Evolutionary conservation across 2,797 vertebrate genomes (phyloP).

Genomic region (Mus caroli): DNA sequence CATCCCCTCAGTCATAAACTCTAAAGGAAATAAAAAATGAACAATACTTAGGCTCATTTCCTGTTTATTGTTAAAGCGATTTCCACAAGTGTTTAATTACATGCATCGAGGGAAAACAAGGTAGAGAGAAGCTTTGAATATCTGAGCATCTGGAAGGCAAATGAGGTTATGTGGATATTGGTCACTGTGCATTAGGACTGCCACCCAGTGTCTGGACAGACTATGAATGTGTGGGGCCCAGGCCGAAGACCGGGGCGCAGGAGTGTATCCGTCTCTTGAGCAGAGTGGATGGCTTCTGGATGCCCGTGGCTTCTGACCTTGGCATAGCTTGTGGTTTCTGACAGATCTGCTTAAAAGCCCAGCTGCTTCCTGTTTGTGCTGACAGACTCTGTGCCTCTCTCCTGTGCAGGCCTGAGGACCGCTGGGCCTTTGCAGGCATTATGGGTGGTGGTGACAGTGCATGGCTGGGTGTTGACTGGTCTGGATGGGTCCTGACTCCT

Average conservation of each 20-base stretch:
- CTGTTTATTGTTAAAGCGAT: slow-evolving; percentile 69
- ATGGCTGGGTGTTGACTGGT: fast-evolving
- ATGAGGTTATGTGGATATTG: fast-evolving
- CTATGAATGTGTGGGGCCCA: fast-evolving
- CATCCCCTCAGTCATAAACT: fast-evolving
- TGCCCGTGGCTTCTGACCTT: neutral
- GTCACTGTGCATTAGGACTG: neutral
- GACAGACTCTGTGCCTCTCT: neutral
- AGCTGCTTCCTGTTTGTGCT: fast-evolving
- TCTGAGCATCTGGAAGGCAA: neutral
- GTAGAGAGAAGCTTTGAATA: neutral
- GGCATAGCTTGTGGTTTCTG: neutral
- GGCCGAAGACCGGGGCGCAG: neutral
- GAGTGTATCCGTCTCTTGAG: neutral
- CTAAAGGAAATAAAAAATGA: neutral
- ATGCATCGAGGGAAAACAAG: slow-evolving; percentile 21
- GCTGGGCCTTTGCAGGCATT: neutral
- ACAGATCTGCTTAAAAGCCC: neutral
- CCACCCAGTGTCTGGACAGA: neutral
- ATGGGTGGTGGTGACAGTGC: neutral
- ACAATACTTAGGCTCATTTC: neutral
- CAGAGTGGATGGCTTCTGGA: fast-evolving
- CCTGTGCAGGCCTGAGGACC: neutral
- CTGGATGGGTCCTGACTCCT: neutral
- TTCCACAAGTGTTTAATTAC: slow-evolving; percentile 58